Conservation (phyloP, 2,797 vertebrate genomes). For the Benthosema pterotum region DNA sequence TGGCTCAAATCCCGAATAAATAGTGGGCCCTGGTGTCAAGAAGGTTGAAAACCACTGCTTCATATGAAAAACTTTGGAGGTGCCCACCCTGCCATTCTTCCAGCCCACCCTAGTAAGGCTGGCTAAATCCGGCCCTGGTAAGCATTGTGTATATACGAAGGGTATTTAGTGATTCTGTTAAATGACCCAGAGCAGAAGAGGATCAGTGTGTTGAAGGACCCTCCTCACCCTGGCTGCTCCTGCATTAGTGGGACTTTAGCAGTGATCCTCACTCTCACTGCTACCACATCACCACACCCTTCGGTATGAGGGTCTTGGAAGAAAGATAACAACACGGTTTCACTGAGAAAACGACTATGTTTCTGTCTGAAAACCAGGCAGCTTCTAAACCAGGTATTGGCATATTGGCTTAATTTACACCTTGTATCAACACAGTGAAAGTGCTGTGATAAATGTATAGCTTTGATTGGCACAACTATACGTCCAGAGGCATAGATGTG, state of each 20-base stretch:
- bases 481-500: too few relatives aligned
- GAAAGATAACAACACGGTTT: slow-evolving; percentile 10
- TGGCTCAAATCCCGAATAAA: too few relatives aligned
- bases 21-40: too few relatives aligned
- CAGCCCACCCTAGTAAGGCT: too few relatives aligned
- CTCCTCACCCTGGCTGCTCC: slow-evolving; percentile 51
- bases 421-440: too few relatives aligned
- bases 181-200: slow-evolving; percentile 65
- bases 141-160: background rate
- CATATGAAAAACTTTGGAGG: too few relatives aligned
- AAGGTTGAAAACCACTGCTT: too few relatives aligned
- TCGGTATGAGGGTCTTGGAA: slow-evolving; percentile 5
- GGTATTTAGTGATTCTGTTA: slow-evolving; percentile 65
- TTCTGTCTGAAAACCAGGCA: slow-evolving; percentile 3
- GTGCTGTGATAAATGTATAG: too few relatives aligned
- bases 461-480: too few relatives aligned
- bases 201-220: slow-evolving; percentile 49
- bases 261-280: slow-evolving; percentile 29
- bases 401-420: too few relatives aligned
- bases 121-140: too few relatives aligned
- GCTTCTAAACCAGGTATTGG: background rate
- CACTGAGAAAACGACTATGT: background rate
- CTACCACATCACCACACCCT: slow-evolving; percentile 23
- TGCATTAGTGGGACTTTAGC: slow-evolving; percentile 55
- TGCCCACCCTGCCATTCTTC: too few relatives aligned